These are phyloP conservation scores for Arvicola amphibius DNA, from an alignment of 2,797 vertebrate species.

Conservation along the genomic window DNA sequence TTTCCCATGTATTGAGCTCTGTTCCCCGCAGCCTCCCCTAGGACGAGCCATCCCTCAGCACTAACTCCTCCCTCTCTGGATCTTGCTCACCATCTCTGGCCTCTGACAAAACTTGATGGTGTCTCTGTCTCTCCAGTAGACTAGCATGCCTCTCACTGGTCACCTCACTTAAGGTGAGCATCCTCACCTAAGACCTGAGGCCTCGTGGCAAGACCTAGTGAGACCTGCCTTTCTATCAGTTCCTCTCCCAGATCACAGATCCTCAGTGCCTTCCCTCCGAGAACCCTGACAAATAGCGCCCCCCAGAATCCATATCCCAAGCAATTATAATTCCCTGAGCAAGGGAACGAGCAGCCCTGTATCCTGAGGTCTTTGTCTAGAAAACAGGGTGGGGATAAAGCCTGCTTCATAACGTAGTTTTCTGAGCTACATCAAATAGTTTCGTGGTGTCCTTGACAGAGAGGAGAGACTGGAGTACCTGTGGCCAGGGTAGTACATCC, in stretches of 20 bases:
- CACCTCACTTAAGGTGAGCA: fast-evolving
- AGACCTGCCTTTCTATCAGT: neutral
- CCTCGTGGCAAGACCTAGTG: neutral
- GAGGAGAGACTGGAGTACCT: too few relatives aligned
- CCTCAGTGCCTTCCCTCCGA: neutral
- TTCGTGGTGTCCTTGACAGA: too few relatives aligned
- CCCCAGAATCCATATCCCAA: neutral
- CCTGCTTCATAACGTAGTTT: too few relatives aligned
- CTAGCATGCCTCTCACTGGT: neutral
- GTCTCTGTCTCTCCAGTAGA: neutral
- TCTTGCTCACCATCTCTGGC: neutral
- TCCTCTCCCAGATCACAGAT: too few relatives aligned
- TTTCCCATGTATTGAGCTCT: neutral
- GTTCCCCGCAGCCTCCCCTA: neutral
- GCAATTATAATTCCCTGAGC: too few relatives aligned
- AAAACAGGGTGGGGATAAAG: too few relatives aligned
- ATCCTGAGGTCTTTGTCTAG: too few relatives aligned
- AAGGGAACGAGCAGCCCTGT: too few relatives aligned
- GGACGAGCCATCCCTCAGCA: neutral
- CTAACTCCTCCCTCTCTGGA: neutral
- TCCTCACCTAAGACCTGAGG: neutral
- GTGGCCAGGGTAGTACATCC: too few relatives aligned
- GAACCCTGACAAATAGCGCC: neutral
- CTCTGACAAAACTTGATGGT: neutral
- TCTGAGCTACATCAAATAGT: too few relatives aligned